Conservation (phyloP, 2,113 vertebrate genomes). For the Platanista minor region DNA sequence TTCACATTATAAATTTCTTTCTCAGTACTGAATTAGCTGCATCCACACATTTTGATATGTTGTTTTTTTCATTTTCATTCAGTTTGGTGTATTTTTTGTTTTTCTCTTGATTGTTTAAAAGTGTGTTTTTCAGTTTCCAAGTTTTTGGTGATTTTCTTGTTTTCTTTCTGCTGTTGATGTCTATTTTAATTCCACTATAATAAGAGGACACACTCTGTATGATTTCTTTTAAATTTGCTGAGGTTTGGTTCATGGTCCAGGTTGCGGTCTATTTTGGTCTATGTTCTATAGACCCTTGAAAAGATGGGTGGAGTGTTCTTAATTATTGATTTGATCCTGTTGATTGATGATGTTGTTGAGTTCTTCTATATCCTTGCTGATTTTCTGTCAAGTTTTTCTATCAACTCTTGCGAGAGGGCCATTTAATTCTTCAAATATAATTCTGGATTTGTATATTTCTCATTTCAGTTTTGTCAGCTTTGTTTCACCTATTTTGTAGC, state of each 20-base stretch:
- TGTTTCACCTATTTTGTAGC: neutral
- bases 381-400: neutral
- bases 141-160: neutral
- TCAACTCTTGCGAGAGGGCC: neutral
- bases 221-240: neutral
- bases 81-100: neutral
- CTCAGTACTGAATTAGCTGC: neutral
- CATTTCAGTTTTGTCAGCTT: neutral
- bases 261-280: neutral
- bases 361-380: neutral
- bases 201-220: neutral
- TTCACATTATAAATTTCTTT: neutral
- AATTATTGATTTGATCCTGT: neutral
- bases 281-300: neutral
- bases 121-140: neutral
- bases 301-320: neutral
- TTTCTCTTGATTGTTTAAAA: neutral
- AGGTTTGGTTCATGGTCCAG: neutral
- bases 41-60: neutral
- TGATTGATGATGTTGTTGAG: neutral
- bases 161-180: neutral
- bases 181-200: neutral
- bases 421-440: neutral
- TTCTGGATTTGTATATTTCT: neutral
- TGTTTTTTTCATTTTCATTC: neutral